Base-by-base conservation (phyloP, 2,113 vertebrate species). In the Nyctereutes procyonoides region DNA sequence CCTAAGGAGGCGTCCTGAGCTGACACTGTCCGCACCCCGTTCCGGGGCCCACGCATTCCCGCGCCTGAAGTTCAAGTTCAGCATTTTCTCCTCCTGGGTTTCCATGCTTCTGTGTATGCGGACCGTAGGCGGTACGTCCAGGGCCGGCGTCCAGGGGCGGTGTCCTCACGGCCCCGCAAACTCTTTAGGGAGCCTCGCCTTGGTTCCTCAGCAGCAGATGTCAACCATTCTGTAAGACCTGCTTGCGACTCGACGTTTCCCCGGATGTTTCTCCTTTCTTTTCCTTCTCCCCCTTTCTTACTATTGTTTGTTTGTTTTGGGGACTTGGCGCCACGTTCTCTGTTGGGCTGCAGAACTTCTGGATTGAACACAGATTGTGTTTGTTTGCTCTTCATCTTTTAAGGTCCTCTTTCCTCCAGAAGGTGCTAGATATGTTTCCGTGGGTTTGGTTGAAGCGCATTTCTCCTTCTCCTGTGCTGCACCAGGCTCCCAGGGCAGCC, bases 21-120 rank as follows among this genome's bases (percentile, higher is more conserved):
- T 32, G 53, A 51, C 17, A 4, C 14, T 4, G 56, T 20, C 48
- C 4, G 35, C n/a, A 1, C 10, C 30, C 10, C 30, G 7, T 38
- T 71, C 62, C 30, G 5, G 55, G 63, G 15, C 28, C 73, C 10
- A 19, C 28, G 51, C 73, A 2, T 51, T 74, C 30, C 58, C 14
- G 0, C 0, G 6, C 55, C 6, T 7, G 1, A 15, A 17, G 53
- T 8, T 26, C 32, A 0, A 2, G 53, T 11, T 71, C 62, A 17
- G 0, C 55, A 1, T 43, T 5, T 8, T 3, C 16, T 4, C 5
- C 51, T 2, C 24, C 14, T 43, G 2, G 9, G 48, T 4, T 0
- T n/a, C 30, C 38, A 4, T 16, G 30, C 43, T 1, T 17, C 56
- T 4, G 69, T 48, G 26, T 48, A 16, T 20, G 30, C 3, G 0